Evolutionary conservation across 64 coral and sea anemone species (phyloP).

Genomic region (Trachythela sp.): DNA sequence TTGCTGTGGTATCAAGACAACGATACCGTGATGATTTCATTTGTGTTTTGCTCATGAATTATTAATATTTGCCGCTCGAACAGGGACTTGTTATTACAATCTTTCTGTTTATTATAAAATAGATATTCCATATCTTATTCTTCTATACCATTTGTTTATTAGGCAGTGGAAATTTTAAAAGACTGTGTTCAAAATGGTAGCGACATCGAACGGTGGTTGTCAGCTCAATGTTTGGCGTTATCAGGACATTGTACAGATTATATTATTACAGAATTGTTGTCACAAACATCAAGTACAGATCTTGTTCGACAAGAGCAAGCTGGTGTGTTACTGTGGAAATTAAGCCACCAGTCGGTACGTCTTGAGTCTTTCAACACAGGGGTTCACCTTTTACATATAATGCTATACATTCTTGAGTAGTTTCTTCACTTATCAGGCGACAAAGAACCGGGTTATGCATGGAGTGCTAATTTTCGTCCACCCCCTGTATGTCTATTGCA

Average conservation of each 20-base stretch:
- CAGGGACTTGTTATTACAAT: too few species aligned
- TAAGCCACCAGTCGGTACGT: background rate
- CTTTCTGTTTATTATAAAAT: too few species aligned
- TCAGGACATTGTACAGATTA: background rate
- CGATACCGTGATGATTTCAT: too few species aligned
- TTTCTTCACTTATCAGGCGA: too few species aligned
- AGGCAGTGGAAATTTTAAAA: background rate
- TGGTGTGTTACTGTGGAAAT: background rate
- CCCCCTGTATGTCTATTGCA: too few species aligned
- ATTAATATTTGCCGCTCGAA: too few species aligned
- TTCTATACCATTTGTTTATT: background rate
- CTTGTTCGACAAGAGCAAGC: background rate
- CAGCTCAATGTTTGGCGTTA: background rate
- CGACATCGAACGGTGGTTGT: background rate
- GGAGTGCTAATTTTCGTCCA: too few species aligned
- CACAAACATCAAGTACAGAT: background rate
- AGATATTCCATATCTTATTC: background rate
- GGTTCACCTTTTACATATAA: too few species aligned
- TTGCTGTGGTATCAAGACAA: too few species aligned
- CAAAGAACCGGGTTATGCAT: too few species aligned
- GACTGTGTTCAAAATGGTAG: background rate
- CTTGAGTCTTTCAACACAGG: background rate
- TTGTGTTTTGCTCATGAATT: too few species aligned
- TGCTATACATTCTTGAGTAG: too few species aligned
- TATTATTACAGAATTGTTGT: conserved; percentile 3